Conservation (phyloP, 2,113 vertebrate species). For the Tretioscincus oriximinensis region DNA sequence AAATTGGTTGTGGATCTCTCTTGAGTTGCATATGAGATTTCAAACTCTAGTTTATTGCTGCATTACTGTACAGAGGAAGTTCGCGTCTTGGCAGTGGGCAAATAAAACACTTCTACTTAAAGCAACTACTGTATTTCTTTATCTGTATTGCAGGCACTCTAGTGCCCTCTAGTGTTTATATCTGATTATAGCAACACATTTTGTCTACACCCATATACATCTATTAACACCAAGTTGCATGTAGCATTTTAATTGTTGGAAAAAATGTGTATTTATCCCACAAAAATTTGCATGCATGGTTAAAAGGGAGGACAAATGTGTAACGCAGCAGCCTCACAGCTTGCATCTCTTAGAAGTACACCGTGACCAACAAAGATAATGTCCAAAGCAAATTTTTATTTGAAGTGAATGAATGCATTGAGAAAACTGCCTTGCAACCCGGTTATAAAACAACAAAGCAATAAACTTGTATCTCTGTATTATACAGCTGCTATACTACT, state of each 20-base stretch:
- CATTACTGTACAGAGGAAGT: neutral
- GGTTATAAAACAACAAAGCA: neutral
- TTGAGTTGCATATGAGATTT: neutral
- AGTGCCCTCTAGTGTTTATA: constrained; percentile 68
- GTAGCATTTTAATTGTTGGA: neutral
- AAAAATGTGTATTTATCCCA: neutral
- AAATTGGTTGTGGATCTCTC: neutral
- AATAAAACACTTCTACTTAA: neutral
- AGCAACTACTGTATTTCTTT: too few species aligned
- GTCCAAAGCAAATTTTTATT: neutral
- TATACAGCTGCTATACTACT: fast-evolving
- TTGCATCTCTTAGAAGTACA: neutral
- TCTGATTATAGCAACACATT: neutral
- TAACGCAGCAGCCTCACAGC: too few species aligned
- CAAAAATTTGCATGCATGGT: too few species aligned
- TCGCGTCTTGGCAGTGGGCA: neutral
- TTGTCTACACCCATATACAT: neutral
- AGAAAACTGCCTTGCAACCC: neutral
- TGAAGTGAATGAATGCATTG: neutral
- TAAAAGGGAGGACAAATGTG: too few species aligned
- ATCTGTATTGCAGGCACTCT: constrained; percentile 33
- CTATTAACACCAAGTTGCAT: neutral
- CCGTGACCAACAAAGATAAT: neutral
- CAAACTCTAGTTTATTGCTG: neutral
- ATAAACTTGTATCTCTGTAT: neutral